These are phyloP conservation scores for Cheumatopsyche charites DNA, from an alignment of 1,140 invertebrate genomes.

Conservation along the genomic window DNA sequence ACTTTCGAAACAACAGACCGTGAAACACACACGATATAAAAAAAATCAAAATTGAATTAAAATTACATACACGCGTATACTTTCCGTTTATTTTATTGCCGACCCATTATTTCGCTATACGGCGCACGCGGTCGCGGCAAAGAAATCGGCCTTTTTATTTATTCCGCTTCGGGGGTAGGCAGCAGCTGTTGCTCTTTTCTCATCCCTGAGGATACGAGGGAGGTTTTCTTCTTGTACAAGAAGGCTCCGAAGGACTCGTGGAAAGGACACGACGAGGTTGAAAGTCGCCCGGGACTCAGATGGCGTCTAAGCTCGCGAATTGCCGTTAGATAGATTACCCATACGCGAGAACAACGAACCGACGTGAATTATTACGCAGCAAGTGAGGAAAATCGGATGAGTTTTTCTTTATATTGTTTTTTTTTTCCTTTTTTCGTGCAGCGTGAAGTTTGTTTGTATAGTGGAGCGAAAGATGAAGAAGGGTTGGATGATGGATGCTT, in stretches of 20 bases:
- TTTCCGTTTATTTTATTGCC: not conserved
- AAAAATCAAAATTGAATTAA: not conserved
- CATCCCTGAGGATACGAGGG: not conserved
- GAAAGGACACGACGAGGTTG: constrained; percentile 7
- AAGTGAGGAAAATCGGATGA: too few relatives aligned
- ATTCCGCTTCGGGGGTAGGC: not conserved
- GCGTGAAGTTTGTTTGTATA: too few relatives aligned
- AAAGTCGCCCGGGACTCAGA: constrained; percentile 15
- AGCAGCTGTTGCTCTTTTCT: not conserved
- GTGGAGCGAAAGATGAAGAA: too few relatives aligned
- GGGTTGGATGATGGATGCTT: too few relatives aligned
- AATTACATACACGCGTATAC: not conserved
- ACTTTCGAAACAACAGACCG: too few relatives aligned
- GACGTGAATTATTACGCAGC: too few relatives aligned
- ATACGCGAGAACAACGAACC: not conserved
- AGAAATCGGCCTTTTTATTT: constrained; percentile 10
- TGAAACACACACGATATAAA: too few relatives aligned
- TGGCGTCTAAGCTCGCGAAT: not conserved
- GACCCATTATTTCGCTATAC: not conserved
- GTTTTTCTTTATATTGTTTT: too few relatives aligned
- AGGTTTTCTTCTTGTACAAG: too few relatives aligned
- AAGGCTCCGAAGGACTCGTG: not conserved
- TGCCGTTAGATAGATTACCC: not conserved
- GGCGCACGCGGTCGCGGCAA: not conserved
- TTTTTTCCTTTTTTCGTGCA: too few relatives aligned